Evolutionary conservation across 2,113 vertebrate species (phyloP), one percentile per base, ranked within the genome.

Genomic region (Phodopus roborovskii): DNA sequence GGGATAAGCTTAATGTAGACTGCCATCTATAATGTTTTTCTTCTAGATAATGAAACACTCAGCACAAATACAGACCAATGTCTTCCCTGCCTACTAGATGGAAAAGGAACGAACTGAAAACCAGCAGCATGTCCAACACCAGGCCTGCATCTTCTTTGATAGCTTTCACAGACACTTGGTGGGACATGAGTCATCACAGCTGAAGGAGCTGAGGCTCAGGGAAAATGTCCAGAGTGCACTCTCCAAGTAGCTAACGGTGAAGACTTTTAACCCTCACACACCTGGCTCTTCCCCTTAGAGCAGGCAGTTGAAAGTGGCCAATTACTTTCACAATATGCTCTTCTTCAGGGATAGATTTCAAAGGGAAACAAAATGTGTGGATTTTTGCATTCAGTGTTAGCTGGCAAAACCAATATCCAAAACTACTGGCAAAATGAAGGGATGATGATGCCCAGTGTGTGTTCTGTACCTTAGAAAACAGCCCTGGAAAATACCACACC

Each of bases 291-390:
- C 15, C 28, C 24, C 74, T 62, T 42, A 91, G 7, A 74, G 86
- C 56, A 94, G 56, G 24, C 36, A 78, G 66, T 60, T 42, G 50
- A 91, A 79, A 16, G 66, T 12, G n/a, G 60, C 10, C 7, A 17
- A 20, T 62, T 56, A 78, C 36, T 53, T 86, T 92, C 33, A 92
- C 24, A 50, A 15, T n/a, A 22, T 62, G 33, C 70, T 85, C 79
- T 92, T 97, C 71, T 53, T 77, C 56, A 87, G 70, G 68, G 70
- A 58, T 1, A 60, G 79, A 83, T 93, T 79, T 93, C 6, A 90
- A 91, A 91, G 73, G 53, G 77, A 95, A 95, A 82, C 19, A 58
- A 94, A 94, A 83, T 7, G 48, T 60, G 5, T 87, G 28, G 33
- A 66, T 71, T 91, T 93, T 94, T 78, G 6, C 42, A 75, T 60